These are phyloP conservation scores for Girardinus metallicus DNA, from an alignment of 2,797 vertebrate genomes.

Conservation along the genomic window DNA sequence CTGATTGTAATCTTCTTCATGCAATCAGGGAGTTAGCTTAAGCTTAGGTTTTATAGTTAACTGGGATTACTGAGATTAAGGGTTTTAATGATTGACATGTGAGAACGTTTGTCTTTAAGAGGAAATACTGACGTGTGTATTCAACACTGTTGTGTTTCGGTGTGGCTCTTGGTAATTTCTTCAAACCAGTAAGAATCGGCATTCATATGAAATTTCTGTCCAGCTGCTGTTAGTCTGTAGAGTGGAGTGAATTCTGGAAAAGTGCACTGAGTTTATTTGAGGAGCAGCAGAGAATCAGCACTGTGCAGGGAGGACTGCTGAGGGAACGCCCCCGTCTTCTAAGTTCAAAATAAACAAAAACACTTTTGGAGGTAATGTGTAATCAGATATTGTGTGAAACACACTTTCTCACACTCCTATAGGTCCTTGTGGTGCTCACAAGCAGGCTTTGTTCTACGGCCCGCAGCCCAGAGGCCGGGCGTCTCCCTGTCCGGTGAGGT, in stretches of 20 bases:
- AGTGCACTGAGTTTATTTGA: slow-evolving; percentile 68
- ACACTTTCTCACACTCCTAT: slow-evolving; percentile 51
- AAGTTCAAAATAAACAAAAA: slow-evolving; percentile 46
- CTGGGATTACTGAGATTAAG: slow-evolving; percentile 28
- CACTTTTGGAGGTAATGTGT: slow-evolving; percentile 71
- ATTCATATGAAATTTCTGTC: slow-evolving; percentile 38
- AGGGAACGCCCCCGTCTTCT: slow-evolving; percentile 23
- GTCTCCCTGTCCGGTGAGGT: slow-evolving; percentile 55
- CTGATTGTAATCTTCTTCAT: slow-evolving; percentile 34
- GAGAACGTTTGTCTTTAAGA: slow-evolving; percentile 30
- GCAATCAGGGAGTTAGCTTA: slow-evolving; percentile 11
- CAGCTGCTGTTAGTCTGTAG: slow-evolving; percentile 38
- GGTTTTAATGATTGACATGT: slow-evolving; percentile 31
- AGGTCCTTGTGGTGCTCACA: slow-evolving; percentile 56
- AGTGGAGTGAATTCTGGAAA: slow-evolving; percentile 48
- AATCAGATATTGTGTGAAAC: slow-evolving; percentile 52
- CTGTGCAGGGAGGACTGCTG: slow-evolving; percentile 41
- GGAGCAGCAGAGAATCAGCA: slow-evolving; percentile 67
- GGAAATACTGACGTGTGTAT: slow-evolving; percentile 27
- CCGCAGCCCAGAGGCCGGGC: slow-evolving; percentile 44
- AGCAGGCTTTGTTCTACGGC: slow-evolving; percentile 36
- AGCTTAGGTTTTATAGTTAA: slow-evolving; percentile 22
- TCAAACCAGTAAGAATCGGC: slow-evolving; percentile 24
- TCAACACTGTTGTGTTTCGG: slow-evolving; percentile 13
- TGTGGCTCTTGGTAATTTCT: slow-evolving; percentile 16